Evolutionary conservation across 2,888 invertebrate species (phyloP).

Genomic region (Glaucopsyche alexis): DNA sequence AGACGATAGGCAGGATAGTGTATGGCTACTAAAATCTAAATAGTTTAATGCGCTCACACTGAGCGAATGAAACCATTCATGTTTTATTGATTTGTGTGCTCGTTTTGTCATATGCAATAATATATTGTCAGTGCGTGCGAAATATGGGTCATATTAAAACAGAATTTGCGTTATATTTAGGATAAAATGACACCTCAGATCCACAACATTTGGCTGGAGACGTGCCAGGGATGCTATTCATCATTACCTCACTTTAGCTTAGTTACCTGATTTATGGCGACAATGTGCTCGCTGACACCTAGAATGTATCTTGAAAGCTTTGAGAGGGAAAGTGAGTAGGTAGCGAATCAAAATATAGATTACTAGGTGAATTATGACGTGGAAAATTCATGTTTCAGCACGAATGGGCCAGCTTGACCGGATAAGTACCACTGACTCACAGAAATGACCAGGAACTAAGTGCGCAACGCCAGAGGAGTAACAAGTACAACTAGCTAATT

Average conservation of each 20-base stretch:
- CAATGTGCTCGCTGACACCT: conserved; percentile 8
- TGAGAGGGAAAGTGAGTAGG: conserved; percentile 26
- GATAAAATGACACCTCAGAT: conserved; percentile 37
- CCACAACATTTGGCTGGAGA: conserved; percentile 39
- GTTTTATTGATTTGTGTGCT: background rate
- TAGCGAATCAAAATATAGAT: background rate
- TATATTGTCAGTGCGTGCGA: conserved; percentile 21
- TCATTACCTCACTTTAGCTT: conserved; percentile 34
- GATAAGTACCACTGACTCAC: too few relatives aligned
- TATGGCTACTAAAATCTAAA: background rate
- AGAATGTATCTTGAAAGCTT: conserved; percentile 1
- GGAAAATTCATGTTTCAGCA: too few relatives aligned
- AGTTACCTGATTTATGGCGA: conserved; percentile 27
- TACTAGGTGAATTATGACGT: too few relatives aligned
- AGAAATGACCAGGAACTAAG: too few relatives aligned
- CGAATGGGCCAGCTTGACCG: too few relatives aligned
- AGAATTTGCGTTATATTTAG: conserved; percentile 27
- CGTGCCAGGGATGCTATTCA: conserved; percentile 38
- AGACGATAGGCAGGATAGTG: too few relatives aligned
- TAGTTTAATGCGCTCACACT: background rate
- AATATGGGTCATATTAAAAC: conserved; percentile 27
- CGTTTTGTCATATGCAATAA: conserved; percentile 24
- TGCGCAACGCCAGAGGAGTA: too few relatives aligned
- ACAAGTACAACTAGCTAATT: too few relatives aligned
- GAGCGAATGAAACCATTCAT: background rate